Evolutionary conservation across 1,140 invertebrate genomes (phyloP).

Genomic region (Scaptomyza pallida): DNA sequence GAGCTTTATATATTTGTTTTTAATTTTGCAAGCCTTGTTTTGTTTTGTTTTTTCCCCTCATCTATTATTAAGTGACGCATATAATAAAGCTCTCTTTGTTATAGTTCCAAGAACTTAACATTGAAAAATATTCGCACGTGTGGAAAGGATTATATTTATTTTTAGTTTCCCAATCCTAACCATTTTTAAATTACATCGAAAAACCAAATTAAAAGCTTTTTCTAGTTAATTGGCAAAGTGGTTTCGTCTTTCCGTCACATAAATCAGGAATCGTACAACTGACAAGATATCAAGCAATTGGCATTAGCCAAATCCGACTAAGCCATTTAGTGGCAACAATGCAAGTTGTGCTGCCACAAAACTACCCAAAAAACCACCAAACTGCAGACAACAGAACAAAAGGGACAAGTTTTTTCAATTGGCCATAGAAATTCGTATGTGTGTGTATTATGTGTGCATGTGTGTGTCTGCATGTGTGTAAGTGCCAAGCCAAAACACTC

Average conservation of each 20-base stretch:
- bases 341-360: conserved; percentile 30
- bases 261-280: conserved; percentile 20
- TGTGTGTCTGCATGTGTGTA: conserved; percentile 14
- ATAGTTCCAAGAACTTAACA: too few relatives aligned
- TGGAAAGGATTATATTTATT: background rate
- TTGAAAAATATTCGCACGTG: too few relatives aligned
- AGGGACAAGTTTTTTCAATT: conserved; percentile 77
- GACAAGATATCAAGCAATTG: conserved; percentile 6
- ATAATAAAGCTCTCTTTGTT: background rate
- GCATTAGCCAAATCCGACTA: conserved; percentile 16
- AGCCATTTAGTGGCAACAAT: conserved; percentile 26
- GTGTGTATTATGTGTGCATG: background rate
- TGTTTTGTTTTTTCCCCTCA: too few relatives aligned
- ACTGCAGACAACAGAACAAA: conserved; percentile 43
- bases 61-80: background rate
- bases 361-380: conserved; percentile 2
- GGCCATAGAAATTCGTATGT: conserved; percentile 27
- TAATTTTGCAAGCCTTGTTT: too few relatives aligned
- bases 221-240: conserved; percentile 29
- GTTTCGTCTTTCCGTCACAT: conserved; percentile 16
- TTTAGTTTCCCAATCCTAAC: too few relatives aligned
- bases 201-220: conserved; percentile 21
- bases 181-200: background rate
- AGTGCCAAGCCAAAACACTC: conserved; percentile 45
- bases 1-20: too few relatives aligned